Evolutionary conservation across 2,113 vertebrate species (phyloP).

Genomic region (Probosciger aterrimus): DNA sequence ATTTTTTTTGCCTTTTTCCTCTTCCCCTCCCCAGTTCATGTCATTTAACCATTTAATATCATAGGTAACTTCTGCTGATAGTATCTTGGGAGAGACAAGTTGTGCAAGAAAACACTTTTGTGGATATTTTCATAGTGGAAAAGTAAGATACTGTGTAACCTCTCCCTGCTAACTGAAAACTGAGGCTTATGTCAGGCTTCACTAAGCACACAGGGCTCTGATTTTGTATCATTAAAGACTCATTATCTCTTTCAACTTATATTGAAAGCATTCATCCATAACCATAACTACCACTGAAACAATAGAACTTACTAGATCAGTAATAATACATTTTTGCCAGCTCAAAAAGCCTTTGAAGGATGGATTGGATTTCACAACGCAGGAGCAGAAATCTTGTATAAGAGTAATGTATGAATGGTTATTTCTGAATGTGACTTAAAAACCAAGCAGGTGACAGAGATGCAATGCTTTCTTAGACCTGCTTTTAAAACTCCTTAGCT

Average conservation of each 20-base stretch:
- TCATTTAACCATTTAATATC: background rate
- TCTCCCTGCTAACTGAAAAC: constrained; percentile 52
- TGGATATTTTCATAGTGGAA: constrained; percentile 47
- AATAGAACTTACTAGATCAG: constrained; percentile 63
- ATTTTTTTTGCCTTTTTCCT: background rate
- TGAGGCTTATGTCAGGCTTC: constrained; percentile 70
- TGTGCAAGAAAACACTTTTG: constrained; percentile 30
- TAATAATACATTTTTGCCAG: constrained; percentile 56
- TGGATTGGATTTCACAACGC: constrained; percentile 58
- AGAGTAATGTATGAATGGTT: constrained; percentile 27
- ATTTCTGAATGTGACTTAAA: constrained; percentile 63
- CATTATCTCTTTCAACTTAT: constrained; percentile 80
- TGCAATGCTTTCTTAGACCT: background rate
- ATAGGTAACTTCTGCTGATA: background rate
- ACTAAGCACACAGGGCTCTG: constrained; percentile 70
- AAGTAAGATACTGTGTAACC: constrained; percentile 3
- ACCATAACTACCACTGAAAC: constrained; percentile 68
- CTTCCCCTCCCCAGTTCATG: rapidly evolving
- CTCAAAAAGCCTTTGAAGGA: constrained; percentile 68
- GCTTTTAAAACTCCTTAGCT: background rate
- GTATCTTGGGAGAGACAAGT: background rate
- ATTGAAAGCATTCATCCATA: constrained; percentile 75
- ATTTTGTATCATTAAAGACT: constrained; percentile 76
- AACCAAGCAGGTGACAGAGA: background rate
- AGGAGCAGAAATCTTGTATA: constrained; percentile 47